A percentile compares a stretch with the other conserved stretches of the same genome.
Conservation (phyloP, 2,797 vertebrate genomes). For the Amblyraja radiata region DNA sequence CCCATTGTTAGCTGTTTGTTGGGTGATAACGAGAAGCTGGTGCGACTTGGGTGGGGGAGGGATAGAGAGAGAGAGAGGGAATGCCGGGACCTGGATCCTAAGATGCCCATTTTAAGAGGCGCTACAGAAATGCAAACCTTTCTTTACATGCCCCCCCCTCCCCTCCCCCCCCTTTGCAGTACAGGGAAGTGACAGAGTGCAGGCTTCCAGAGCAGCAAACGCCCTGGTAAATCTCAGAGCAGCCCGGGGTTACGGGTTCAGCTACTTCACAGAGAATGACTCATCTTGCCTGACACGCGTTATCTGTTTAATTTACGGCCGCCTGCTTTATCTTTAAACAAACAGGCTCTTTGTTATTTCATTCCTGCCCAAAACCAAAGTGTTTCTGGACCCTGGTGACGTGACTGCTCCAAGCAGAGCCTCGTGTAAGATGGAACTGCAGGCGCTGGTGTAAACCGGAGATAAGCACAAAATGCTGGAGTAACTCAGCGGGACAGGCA, state of each 20-base stretch:
- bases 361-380: background rate
- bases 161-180: background rate
- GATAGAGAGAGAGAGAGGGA: too few relatives aligned
- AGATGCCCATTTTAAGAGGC: background rate
- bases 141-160: background rate
- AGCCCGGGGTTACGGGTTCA: background rate
- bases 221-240: background rate
- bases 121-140: background rate
- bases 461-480: too few relatives aligned
- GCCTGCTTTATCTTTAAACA: background rate
- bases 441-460: too few relatives aligned
- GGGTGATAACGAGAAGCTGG: too few relatives aligned
- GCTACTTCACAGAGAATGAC: background rate
- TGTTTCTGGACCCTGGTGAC: background rate
- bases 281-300: background rate
- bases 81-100: too few relatives aligned
- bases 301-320: constrained; percentile 10
- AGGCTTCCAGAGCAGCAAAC: background rate
- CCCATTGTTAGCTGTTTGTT: too few relatives aligned
- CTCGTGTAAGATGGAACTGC: too few relatives aligned
- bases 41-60: too few relatives aligned
- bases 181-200: background rate
- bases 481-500: too few relatives aligned
- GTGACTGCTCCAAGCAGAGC: too few relatives aligned
- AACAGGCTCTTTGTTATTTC: background rate